These are phyloP conservation scores for Dimorphilus gyrociliatus DNA, from an alignment of 2,888 invertebrate species.

Conservation along the genomic window DNA sequence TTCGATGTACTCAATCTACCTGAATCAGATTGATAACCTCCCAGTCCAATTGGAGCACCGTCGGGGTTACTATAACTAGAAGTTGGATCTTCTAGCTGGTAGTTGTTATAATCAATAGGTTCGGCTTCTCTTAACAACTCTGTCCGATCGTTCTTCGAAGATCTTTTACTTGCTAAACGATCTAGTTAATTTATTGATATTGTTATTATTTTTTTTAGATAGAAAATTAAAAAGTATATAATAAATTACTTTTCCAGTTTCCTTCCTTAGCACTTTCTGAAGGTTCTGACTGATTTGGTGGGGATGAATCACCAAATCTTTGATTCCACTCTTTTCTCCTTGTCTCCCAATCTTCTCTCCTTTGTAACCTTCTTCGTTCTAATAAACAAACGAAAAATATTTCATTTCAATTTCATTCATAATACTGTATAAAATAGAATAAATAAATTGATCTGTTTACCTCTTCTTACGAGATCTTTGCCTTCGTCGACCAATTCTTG, in stretches of 20 bases:
- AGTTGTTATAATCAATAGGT: conserved; percentile 36
- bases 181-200: too few relatives aligned
- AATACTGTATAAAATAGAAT: too few relatives aligned
- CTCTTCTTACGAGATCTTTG: conserved; percentile 70
- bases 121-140: conserved; percentile 63
- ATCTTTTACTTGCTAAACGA: too few relatives aligned
- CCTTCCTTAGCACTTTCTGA: conserved; percentile 18
- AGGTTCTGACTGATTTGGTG: not conserved
- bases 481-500: conserved; percentile 86
- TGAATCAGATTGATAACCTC: conserved; percentile 5
- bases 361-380: conserved; percentile 30
- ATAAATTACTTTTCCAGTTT: too few relatives aligned
- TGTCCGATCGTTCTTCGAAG: conserved; percentile 55
- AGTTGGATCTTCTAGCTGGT: conserved; percentile 10
- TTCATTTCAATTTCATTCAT: too few relatives aligned
- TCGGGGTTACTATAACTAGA: conserved; percentile 4
- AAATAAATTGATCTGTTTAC: conserved; percentile 37
- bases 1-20: conserved; percentile 8
- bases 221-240: too few relatives aligned
- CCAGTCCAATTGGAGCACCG: conserved; percentile 1
- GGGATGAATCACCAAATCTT: conserved; percentile 41
- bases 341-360: conserved; percentile 53
- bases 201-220: too few relatives aligned
- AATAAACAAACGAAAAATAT: conserved; percentile 4
- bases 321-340: conserved; percentile 58